Evolutionary conservation across 92 coral and sea anemone genomes (phyloP).

Genomic region (Micromussa lordhowensis): DNA sequence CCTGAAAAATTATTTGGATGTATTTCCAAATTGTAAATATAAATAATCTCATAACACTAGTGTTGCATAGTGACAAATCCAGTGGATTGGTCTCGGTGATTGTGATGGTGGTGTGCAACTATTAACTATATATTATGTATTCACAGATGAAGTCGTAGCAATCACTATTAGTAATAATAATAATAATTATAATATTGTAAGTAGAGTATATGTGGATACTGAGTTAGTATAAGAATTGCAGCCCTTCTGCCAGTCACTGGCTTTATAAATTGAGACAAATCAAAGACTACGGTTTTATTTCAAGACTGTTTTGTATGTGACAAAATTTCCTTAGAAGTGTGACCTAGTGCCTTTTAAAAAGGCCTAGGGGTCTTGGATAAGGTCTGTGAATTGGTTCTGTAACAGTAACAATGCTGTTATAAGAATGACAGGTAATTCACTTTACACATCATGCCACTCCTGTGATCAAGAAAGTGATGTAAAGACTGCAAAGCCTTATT

Average conservation of each 20-base stretch:
- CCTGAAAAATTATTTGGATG: not conserved
- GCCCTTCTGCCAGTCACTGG: not conserved
- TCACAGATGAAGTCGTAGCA: not conserved
- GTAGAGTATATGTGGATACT: not conserved
- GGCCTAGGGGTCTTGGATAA: not conserved
- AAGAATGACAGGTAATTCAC: not conserved
- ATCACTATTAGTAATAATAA: not conserved
- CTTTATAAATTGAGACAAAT: not conserved
- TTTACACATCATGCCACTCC: not conserved
- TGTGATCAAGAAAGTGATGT: not conserved
- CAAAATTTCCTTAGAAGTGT: not conserved
- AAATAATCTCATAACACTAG: slow-evolving; percentile 16
- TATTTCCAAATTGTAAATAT: slow-evolving; percentile 44
- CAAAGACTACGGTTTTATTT: not conserved
- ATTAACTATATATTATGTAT: slow-evolving; percentile 1
- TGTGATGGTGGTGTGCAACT: not conserved
- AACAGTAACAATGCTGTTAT: not conserved
- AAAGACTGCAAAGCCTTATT: not conserved
- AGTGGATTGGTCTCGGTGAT: not conserved
- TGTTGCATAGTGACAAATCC: not conserved
- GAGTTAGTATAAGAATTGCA: not conserved
- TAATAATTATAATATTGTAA: not conserved
- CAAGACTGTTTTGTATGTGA: not conserved
- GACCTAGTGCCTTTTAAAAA: not conserved
- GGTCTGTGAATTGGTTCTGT: not conserved